These are phyloP conservation scores for Ondatra zibethicus DNA, from an alignment of 2,113 vertebrate genomes.

Conservation along the genomic window DNA sequence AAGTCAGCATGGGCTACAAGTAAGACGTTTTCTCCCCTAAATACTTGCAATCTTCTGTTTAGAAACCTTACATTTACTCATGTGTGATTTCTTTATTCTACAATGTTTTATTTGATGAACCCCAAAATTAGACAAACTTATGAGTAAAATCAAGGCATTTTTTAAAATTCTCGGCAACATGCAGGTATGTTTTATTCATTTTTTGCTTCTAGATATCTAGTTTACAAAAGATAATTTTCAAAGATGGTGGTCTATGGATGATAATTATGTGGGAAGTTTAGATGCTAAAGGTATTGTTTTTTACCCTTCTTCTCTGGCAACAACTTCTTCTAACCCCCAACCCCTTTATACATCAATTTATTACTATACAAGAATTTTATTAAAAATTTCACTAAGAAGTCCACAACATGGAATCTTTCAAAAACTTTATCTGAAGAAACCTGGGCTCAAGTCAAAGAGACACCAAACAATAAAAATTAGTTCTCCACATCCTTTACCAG, in stretches of 20 bases:
- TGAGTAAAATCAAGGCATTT: background rate
- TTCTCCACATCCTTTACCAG: background rate
- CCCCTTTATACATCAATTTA: background rate
- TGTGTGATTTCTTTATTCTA: conserved; percentile 33
- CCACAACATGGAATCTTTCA: background rate
- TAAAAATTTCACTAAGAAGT: background rate
- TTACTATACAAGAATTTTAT: conserved; percentile 19
- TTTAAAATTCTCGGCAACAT: background rate
- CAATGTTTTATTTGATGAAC: background rate
- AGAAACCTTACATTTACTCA: conserved; percentile 1
- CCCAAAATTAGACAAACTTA: background rate
- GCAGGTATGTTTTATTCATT: background rate
- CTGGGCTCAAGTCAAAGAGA: background rate
- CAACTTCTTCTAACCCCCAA: background rate
- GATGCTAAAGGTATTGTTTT: background rate
- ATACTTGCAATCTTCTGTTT: background rate
- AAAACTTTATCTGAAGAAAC: background rate
- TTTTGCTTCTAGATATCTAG: conserved; percentile 2
- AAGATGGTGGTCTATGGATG: background rate
- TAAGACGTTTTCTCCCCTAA: background rate
- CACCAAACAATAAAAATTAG: background rate
- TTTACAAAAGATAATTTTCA: conserved; percentile 13
- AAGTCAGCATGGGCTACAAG: background rate
- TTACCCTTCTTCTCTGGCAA: background rate
- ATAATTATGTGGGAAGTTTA: conserved; percentile 10